Conservation (phyloP, 2,888 invertebrate genomes). For the Argyresthia goedartella region DNA sequence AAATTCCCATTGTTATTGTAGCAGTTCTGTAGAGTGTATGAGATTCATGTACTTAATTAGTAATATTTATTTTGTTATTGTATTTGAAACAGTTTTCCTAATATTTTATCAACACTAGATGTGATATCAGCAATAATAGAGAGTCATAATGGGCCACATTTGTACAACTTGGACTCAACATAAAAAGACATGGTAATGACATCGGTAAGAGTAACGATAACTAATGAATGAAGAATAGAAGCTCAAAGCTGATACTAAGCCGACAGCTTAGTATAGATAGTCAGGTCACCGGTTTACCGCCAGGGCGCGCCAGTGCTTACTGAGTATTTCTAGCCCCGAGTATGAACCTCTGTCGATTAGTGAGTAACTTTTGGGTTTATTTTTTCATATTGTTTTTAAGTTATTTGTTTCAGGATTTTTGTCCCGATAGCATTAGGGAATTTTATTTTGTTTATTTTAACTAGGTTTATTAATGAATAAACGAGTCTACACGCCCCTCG, state of each 20-base stretch:
- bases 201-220: slow-evolving; percentile 27
- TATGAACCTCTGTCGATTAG: slow-evolving; percentile 68
- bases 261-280: neutral
- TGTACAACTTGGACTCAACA: too few relatives aligned
- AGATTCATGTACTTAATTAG: slow-evolving; percentile 66
- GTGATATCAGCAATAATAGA: slow-evolving; percentile 69
- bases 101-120: slow-evolving; percentile 50
- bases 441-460: slow-evolving; percentile 68
- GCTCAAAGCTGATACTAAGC: neutral
- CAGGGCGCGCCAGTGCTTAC: slow-evolving; percentile 36
- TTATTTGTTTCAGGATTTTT: slow-evolving; percentile 71
- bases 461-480: slow-evolving; percentile 42
- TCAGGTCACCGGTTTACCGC: neutral
- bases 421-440: slow-evolving; percentile 71
- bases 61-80: slow-evolving; percentile 58
- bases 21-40: slow-evolving; percentile 7
- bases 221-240: slow-evolving; percentile 26
- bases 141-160: slow-evolving; percentile 26
- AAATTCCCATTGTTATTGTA: slow-evolving; percentile 4
- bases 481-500: slow-evolving; percentile 56
- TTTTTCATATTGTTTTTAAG: slow-evolving; percentile 71
- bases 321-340: slow-evolving; percentile 45
- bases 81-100: slow-evolving; percentile 48
- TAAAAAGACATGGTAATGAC: too few relatives aligned
- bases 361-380: slow-evolving; percentile 67